A percentile compares a stretch with the other conserved stretches of the same genome.
These are phyloP conservation scores for Scaptomyza tumidula DNA, from an alignment of 2,888 invertebrate species.

Conservation along the genomic window DNA sequence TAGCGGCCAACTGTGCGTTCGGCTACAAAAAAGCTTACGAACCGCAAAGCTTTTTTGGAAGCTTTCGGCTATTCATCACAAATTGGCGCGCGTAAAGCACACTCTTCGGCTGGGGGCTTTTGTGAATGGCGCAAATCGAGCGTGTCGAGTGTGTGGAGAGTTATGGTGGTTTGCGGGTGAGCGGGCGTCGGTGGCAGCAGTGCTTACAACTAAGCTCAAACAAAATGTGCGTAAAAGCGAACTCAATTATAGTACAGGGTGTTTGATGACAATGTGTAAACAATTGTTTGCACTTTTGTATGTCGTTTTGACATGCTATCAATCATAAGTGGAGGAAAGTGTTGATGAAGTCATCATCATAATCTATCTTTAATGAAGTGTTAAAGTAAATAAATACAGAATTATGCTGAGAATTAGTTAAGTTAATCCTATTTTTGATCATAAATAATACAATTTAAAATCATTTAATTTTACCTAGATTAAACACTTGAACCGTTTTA, in stretches of 20 bases:
- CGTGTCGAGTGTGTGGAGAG: conserved; percentile 29
- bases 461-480: too few relatives aligned
- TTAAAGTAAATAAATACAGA: neutral
- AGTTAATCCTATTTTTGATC: neutral
- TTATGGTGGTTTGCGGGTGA: neutral
- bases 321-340: conserved; percentile 20
- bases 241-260: conserved; percentile 60
- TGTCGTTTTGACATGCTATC: conserved; percentile 29
- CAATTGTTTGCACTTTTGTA: conserved; percentile 4
- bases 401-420: neutral
- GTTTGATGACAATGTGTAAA: conserved; percentile 20
- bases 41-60: conserved; percentile 44
- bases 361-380: neutral
- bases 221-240: conserved; percentile 63
- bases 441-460: too few relatives aligned
- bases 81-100: conserved; percentile 68
- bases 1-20: conserved; percentile 53
- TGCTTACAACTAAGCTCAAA: conserved; percentile 19
- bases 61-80: conserved; percentile 46
- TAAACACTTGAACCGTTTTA: too few relatives aligned
- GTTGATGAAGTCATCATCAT: conserved; percentile 15
- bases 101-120: conserved; percentile 51
- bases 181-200: neutral
- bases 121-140: conserved; percentile 63
- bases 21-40: conserved; percentile 41